phyloP scores from a whole-genome alignment of 2,113 vertebrate species.

The Ictidomys tridecemlineatus region DNA sequence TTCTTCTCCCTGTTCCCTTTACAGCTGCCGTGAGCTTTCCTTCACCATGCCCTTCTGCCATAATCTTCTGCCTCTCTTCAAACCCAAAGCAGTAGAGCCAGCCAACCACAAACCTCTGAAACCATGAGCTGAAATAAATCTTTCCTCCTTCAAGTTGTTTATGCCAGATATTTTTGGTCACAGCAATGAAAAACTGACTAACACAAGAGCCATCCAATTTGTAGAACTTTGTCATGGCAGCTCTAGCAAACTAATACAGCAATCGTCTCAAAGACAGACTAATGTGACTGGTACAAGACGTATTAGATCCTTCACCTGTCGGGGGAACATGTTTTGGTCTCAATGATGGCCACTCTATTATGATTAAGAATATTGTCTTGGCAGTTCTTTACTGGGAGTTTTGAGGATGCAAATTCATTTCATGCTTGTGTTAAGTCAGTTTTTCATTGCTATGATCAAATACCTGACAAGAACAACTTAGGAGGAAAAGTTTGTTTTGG shows the following conservation, averaged over 20 bases:
- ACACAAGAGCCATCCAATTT: background rate
- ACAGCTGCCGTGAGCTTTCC: background rate
- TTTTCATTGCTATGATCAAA: too few relatives aligned
- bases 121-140: background rate
- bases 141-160: background rate
- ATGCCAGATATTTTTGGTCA: background rate
- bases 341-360: background rate
- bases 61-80: background rate
- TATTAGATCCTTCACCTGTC: background rate
- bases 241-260: background rate
- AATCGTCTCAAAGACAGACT: background rate
- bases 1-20: too few relatives aligned
- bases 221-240: background rate
- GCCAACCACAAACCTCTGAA: background rate
- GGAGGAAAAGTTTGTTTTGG: too few relatives aligned
- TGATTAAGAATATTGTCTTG: background rate
- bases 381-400: background rate
- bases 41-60: background rate
- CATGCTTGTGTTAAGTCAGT: background rate
- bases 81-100: background rate
- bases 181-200: background rate
- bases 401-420: background rate
- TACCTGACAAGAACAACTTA: too few relatives aligned
- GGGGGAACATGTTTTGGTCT: background rate
- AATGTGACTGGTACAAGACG: background rate